Evolutionary conservation across 2,113 vertebrate genomes (phyloP).

Genomic region (Anguilla japonica): DNA sequence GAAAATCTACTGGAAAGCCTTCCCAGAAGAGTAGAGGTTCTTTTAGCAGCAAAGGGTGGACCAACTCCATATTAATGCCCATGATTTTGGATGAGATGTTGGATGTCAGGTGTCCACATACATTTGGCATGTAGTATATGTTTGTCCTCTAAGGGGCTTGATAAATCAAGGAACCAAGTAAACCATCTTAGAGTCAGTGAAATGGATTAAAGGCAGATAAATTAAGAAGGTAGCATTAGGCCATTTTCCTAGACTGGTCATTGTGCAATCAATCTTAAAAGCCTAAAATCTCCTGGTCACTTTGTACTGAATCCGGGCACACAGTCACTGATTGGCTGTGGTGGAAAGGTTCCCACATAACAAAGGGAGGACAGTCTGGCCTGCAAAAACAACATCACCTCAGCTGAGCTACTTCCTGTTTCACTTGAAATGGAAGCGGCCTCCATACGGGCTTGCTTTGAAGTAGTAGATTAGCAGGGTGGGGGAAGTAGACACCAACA

Average conservation of each 20-base stretch:
- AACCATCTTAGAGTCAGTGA: not conserved
- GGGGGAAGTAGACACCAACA: constrained; percentile 27
- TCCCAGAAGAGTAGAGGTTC: too few relatives aligned
- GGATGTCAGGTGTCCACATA: too few relatives aligned
- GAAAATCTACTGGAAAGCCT: too few relatives aligned
- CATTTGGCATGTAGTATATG: too few relatives aligned
- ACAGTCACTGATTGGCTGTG: not conserved
- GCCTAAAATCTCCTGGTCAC: not conserved
- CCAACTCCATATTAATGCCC: too few relatives aligned
- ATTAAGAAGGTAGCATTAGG: not conserved
- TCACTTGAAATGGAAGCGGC: not conserved
- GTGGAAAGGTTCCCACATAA: not conserved
- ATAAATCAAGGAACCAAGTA: not conserved
- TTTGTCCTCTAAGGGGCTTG: not conserved
- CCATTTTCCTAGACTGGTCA: not conserved
- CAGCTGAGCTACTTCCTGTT: constrained; percentile 9
- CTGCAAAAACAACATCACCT: constrained; percentile 10
- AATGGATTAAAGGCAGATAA: not conserved
- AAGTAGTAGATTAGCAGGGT: constrained; percentile 41
- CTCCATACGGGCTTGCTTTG: constrained; percentile 40
- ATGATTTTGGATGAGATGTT: too few relatives aligned
- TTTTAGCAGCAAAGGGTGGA: too few relatives aligned
- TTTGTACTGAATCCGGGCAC: not conserved
- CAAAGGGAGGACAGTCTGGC: too few relatives aligned
- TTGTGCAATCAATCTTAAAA: not conserved